A percentile compares a stretch with the other conserved stretches of the same genome.
Conservation (phyloP, 1,140 invertebrate species). For the Eupristina koningsbergeri region DNA sequence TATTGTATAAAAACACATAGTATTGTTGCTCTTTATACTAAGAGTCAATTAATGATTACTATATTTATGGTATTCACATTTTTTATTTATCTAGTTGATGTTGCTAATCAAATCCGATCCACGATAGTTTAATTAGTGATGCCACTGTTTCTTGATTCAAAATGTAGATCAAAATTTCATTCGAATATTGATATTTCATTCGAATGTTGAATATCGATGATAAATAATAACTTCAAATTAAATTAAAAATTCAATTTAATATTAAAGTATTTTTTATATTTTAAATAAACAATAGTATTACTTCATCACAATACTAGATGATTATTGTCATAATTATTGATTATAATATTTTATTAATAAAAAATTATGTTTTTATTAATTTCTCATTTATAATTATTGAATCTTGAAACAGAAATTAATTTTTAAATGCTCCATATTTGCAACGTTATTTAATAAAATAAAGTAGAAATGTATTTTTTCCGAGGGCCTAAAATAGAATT, state of each 20-base stretch:
- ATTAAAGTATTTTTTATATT: too few relatives aligned
- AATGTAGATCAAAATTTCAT: too few relatives aligned
- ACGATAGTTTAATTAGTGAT: background rate
- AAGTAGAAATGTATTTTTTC: conserved; percentile 17
- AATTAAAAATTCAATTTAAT: too few relatives aligned
- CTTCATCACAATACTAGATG: too few relatives aligned
- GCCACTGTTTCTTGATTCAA: background rate
- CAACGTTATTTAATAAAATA: conserved; percentile 4
- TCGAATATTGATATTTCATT: too few relatives aligned
- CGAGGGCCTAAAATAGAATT: conserved; percentile 24
- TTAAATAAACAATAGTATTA: too few relatives aligned
- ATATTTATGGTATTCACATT: too few relatives aligned
- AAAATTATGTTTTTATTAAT: background rate
- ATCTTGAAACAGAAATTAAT: conserved; percentile 17
- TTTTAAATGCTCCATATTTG: conserved; percentile 19
- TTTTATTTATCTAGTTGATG: too few relatives aligned
- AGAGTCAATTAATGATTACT: conserved; percentile 30
- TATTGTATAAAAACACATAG: background rate
- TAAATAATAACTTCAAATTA: too few relatives aligned
- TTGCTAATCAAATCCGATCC: background rate
- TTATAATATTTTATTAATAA: too few relatives aligned
- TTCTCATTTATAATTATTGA: conserved; percentile 3
- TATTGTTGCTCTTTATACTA: conserved; percentile 12
- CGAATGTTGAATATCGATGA: too few relatives aligned
- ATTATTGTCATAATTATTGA: too few relatives aligned